Conservation (phyloP, 53 echinoderm and acorn worm species). For the Paracentrotus lividus region DNA sequence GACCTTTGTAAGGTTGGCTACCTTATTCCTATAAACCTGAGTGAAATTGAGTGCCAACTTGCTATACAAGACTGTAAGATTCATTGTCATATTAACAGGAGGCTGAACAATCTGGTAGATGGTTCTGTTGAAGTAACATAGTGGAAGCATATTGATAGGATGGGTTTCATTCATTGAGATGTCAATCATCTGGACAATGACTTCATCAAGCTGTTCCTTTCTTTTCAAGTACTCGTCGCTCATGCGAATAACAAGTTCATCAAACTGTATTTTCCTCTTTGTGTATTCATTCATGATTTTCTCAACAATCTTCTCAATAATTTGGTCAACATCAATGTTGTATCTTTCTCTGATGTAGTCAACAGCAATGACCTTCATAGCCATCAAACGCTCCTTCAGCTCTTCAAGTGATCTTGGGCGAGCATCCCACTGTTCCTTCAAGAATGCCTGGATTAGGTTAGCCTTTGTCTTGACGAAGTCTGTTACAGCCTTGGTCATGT, state of each 20-base stretch:
- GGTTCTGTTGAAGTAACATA: constrained; percentile 78
- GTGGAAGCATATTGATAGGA: constrained; percentile 79
- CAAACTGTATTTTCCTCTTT: constrained; percentile 58
- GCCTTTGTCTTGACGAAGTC: constrained; percentile 1
- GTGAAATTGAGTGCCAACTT: constrained; percentile 70
- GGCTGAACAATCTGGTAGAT: constrained; percentile 69
- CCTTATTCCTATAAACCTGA: constrained; percentile 63
- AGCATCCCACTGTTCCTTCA: constrained; percentile 63
- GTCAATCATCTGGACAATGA: constrained; percentile 60
- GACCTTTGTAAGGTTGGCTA: constrained; percentile 39
- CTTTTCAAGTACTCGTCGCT: constrained; percentile 27
- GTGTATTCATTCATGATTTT: constrained; percentile 27
- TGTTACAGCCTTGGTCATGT: constrained; percentile 17
- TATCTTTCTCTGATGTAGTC: constrained; percentile 38
- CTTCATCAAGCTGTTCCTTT: constrained; percentile 64
- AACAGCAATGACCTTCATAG: neutral
- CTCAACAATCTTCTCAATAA: constrained; percentile 49
- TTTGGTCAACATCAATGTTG: constrained; percentile 54
- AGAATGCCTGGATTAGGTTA: constrained; percentile 24
- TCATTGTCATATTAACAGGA: constrained; percentile 71
- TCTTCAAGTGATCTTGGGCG: constrained; percentile 55
- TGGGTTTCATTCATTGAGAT: constrained; percentile 80
- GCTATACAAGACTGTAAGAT: constrained; percentile 57
- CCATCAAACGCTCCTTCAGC: constrained; percentile 48
- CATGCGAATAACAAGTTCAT: constrained; percentile 56